Percentiles rank a stretch among this genome's conserved stretches.
phyloP scores from a whole-genome alignment of 1,140 invertebrate genomes.

The Hyposmocoma kahamanoa region DNA sequence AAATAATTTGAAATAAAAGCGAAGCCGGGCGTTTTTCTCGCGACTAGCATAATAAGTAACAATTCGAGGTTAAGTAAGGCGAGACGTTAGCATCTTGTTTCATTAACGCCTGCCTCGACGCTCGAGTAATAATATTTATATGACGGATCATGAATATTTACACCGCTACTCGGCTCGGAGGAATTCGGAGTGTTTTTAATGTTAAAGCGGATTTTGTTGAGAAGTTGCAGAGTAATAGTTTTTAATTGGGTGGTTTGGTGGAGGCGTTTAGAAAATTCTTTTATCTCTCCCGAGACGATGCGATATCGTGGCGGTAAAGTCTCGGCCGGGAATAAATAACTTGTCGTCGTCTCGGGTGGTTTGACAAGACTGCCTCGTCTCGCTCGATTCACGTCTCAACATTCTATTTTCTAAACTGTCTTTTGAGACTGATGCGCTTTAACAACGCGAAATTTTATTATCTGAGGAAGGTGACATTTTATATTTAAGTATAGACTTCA shows the following conservation, averaged over 20 bases:
- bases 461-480: too few relatives aligned
- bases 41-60: neutral
- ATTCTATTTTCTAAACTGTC: too few relatives aligned
- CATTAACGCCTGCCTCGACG: conserved; percentile 47
- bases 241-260: conserved; percentile 44
- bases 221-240: conserved; percentile 18
- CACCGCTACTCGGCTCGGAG: conserved; percentile 24
- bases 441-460: too few relatives aligned
- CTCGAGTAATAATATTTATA: conserved; percentile 60
- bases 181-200: conserved; percentile 30
- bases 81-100: conserved; percentile 68
- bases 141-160: conserved; percentile 59
- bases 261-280: too few relatives aligned
- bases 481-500: too few relatives aligned
- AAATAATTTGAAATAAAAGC: conserved; percentile 70
- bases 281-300: too few relatives aligned
- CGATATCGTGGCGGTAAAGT: too few relatives aligned
- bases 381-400: too few relatives aligned
- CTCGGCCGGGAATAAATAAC: too few relatives aligned
- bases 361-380: too few relatives aligned
- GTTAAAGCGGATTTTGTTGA: conserved; percentile 17
- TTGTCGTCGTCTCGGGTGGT: too few relatives aligned
- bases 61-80: conserved; percentile 26
- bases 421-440: too few relatives aligned
- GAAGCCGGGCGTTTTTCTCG: conserved; percentile 19